Evolutionary conservation across 2,797 vertebrate species (phyloP), one percentile per base, ranked within the genome.

Genomic region (Halcyon smyrnensis): DNA sequence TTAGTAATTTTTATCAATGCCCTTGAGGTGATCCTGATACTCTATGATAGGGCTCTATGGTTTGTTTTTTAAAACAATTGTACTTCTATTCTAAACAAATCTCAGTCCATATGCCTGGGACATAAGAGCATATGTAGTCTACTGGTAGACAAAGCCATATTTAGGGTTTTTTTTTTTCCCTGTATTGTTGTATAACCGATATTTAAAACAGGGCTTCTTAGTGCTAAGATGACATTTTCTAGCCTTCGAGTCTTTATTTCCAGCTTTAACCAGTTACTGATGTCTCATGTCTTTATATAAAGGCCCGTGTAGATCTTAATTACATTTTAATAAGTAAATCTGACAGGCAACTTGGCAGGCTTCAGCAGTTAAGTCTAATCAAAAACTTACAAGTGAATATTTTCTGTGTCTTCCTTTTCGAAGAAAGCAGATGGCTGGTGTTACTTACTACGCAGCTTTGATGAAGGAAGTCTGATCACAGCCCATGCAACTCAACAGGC

Each of bases 391-490:
- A 82, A 89, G 15, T 41, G n/a, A 71, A 45, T 12, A 8, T 27
- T 90, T 82, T 68, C 53, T 45, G 23, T 63, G 51, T 54, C 51
- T 86, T 23, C 36, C 53, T 84, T 93, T 81, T 57, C 36, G 50
- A 82, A 68, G 71, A 39, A 92, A 85, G 68, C 75, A 92, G 84
- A 95, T 62, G 68, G 75, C 50, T 93, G 24, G 27, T 85, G 53
- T 59, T 77, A 71, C 65, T 94, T 86, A 90, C 87, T 83, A 85
- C 62, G 45, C 13, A 43, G 16, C 73, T 96, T 71, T 57, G 71
- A 62, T 57, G 54, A 60, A 90, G 43, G 45, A 85, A 78, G 37
- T 30, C 69, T 21, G 4, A 54, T 24, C 6, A 4, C 45, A 68
- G 13, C 41, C 63, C 0, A 0, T 50, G 39, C 71, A 77, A 70